Conservation (phyloP, 2,113 vertebrate genomes). For the Delphinapterus leucas region DNA sequence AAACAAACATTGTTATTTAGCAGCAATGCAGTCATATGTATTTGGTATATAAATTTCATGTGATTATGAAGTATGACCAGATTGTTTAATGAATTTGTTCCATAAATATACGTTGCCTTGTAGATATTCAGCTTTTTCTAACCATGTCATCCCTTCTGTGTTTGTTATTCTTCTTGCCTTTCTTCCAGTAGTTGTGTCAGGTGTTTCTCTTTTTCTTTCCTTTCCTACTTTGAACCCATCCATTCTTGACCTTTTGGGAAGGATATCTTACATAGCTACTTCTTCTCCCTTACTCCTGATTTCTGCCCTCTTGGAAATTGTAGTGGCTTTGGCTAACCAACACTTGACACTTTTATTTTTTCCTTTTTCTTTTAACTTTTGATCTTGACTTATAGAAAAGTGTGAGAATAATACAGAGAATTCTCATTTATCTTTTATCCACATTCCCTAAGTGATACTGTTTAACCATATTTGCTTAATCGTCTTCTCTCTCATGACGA, state of each 20-base stretch:
- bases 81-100: not conserved
- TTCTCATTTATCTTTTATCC: not conserved
- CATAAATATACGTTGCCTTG: not conserved
- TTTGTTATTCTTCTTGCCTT: not conserved
- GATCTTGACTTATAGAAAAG: not conserved
- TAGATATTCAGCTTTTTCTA: not conserved
- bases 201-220: not conserved
- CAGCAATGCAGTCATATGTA: not conserved
- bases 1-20: slow-evolving; percentile 35
- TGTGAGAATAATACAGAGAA: not conserved
- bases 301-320: not conserved
- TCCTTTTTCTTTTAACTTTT: not conserved
- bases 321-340: not conserved
- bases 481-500: accelerated
- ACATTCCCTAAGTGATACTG: not conserved
- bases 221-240: not conserved
- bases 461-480: not conserved
- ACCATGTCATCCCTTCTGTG: not conserved
- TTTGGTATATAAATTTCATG: not conserved
- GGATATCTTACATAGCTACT: not conserved
- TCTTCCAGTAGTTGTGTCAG: not conserved
- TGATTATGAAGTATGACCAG: not conserved
- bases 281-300: not conserved
- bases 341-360: not conserved
- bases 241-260: not conserved